A percentile compares a stretch with the other conserved stretches of the same genome.
Evolutionary conservation across 2,113 vertebrate genomes (phyloP).

Genomic region (Callorhinus ursinus): DNA sequence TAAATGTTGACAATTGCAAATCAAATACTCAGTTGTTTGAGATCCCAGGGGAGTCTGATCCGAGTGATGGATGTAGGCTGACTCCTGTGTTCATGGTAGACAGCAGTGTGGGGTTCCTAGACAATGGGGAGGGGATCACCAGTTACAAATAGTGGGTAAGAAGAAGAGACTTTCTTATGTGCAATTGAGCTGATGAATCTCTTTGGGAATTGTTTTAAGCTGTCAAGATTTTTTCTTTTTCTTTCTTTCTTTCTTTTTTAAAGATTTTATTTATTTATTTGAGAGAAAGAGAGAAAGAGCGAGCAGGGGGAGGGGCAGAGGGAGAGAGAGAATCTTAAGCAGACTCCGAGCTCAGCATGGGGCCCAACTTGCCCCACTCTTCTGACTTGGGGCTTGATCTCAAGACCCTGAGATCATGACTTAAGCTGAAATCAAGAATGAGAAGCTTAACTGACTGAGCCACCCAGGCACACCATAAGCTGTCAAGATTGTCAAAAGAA

Average conservation of each 20-base stretch:
- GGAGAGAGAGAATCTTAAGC: background rate
- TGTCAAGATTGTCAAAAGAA: background rate
- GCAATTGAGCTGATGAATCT: background rate
- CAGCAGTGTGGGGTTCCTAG: background rate
- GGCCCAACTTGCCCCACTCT: background rate
- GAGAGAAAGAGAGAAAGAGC: background rate
- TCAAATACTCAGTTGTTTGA: background rate
- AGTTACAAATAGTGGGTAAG: background rate
- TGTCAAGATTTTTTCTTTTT: background rate
- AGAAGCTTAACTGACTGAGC: background rate
- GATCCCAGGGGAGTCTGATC: background rate
- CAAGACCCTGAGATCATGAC: background rate
- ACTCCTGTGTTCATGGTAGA: too few relatives aligned
- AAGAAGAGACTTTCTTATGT: background rate
- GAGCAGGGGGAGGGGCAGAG: background rate
- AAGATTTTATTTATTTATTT: background rate
- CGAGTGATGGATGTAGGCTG: rapidly evolving
- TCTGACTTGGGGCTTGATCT: background rate
- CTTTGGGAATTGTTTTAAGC: background rate
- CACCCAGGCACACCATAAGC: background rate
- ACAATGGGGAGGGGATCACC: background rate
- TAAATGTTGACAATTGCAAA: slow-evolving; percentile 24
- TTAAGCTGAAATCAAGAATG: background rate
- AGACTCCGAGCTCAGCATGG: background rate
- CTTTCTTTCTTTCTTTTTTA: background rate